These are phyloP conservation scores for Astreopora myriophthalma DNA, from an alignment of 64 coral and sea anemone species.

Conservation along the genomic window DNA sequence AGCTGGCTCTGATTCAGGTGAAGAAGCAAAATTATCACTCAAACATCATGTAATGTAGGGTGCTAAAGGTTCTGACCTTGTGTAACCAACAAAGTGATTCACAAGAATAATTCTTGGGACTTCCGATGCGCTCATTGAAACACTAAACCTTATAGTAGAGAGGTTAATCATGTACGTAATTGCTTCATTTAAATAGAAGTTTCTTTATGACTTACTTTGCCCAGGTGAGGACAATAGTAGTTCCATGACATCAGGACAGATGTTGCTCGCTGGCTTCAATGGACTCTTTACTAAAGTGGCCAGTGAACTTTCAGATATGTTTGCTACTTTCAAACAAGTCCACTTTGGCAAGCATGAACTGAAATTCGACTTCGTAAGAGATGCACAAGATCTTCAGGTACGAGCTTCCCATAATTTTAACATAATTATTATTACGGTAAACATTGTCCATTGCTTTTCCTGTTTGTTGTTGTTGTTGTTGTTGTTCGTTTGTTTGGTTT, in stretches of 20 bases:
- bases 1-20: constrained; percentile 11
- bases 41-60: neutral
- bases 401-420: constrained; percentile 6
- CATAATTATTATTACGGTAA: too few relatives aligned
- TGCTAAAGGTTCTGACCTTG: too few relatives aligned
- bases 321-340: constrained; percentile 62
- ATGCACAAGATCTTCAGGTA: constrained; percentile 83
- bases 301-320: constrained; percentile 74
- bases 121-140: too few relatives aligned
- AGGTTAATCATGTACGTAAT: too few relatives aligned
- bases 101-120: too few relatives aligned
- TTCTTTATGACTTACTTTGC: neutral
- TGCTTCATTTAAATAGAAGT: too few relatives aligned
- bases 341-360: constrained; percentile 38
- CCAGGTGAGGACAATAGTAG: constrained; percentile 46
- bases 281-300: constrained; percentile 98
- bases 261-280: constrained; percentile 97
- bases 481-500: neutral
- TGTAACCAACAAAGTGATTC: too few relatives aligned
- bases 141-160: too few relatives aligned
- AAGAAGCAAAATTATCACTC: neutral
- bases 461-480: too few relatives aligned
- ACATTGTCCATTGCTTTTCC: too few relatives aligned
- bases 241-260: constrained; percentile 93
- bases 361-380: constrained; percentile 73